Percentiles rank a stretch among this genome's conserved stretches.
phyloP scores from a whole-genome alignment of 2,888 invertebrate genomes.

The Drosophila borealis region DNA sequence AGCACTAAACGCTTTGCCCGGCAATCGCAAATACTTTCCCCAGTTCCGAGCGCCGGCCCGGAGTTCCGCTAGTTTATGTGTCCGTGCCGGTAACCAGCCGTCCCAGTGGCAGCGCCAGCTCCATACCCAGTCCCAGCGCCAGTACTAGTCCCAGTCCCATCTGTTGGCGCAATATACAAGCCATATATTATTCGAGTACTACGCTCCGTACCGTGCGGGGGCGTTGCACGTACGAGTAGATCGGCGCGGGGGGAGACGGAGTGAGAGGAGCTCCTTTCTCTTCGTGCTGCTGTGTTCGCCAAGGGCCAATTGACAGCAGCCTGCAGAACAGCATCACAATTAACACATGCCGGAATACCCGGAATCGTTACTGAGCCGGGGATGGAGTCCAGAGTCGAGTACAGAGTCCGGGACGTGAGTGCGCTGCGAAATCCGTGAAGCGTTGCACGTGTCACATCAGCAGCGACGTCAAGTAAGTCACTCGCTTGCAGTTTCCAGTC shows the following conservation, averaged over 20 bases:
- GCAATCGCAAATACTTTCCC: constrained; percentile 54
- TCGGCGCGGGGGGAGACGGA: not conserved
- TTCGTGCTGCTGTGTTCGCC: constrained; percentile 14
- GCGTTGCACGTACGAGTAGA: constrained; percentile 34
- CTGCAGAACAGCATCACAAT: constrained; percentile 66
- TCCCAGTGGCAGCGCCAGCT: constrained; percentile 12
- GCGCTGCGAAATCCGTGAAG: constrained; percentile 59
- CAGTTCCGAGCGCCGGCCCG: constrained; percentile 37
- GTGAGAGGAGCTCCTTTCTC: constrained; percentile 4
- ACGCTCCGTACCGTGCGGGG: constrained; percentile 26
- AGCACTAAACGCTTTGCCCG: constrained; percentile 63
- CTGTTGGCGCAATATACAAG: constrained; percentile 57
- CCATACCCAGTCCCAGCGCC: constrained; percentile 4
- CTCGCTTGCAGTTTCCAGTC: constrained; percentile 40
- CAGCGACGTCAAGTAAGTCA: constrained; percentile 46
- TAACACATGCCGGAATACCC: constrained; percentile 61
- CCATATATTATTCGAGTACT: constrained; percentile 62
- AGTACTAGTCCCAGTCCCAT: constrained; percentile 36
- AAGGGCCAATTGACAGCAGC: constrained; percentile 65
- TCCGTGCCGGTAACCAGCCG: constrained; percentile 31
- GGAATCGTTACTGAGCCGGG: constrained; percentile 28
- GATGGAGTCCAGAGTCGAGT: constrained; percentile 27
- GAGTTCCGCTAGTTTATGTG: constrained; percentile 57
- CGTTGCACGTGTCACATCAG: constrained; percentile 63
- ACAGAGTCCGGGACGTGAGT: constrained; percentile 52